phyloP scores from a whole-genome alignment of 2,113 vertebrate genomes.

The Pelusios castaneus region DNA sequence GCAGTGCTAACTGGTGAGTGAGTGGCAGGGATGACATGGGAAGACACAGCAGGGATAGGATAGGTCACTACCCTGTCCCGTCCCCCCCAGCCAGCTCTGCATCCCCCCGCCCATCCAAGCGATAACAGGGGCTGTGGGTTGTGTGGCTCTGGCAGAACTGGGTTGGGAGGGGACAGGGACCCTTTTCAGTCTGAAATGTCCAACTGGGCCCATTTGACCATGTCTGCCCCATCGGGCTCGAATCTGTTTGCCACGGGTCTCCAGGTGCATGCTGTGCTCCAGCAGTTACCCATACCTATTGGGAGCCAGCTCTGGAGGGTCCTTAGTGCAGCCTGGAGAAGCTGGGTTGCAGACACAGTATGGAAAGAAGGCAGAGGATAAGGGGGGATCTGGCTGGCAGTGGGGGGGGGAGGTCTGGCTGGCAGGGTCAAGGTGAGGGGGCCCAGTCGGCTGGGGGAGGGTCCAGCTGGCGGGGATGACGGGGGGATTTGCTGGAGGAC shows the following conservation, averaged over 20 bases:
- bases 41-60: too few species aligned
- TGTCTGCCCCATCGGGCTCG: too few species aligned
- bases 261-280: too few species aligned
- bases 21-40: rapidly evolving
- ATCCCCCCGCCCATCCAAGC: not conserved
- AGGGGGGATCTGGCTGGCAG: too few species aligned
- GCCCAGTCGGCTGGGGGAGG: not conserved
- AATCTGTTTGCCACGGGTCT: too few species aligned
- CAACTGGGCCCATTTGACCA: too few species aligned
- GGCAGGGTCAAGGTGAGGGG: not conserved
- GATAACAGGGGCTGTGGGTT: rapidly evolving
- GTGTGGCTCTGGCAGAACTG: not conserved
- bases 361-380: too few species aligned
- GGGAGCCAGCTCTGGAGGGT: not conserved
- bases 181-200: too few species aligned
- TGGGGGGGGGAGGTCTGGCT: not conserved
- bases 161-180: too few species aligned
- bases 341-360: not conserved
- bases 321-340: not conserved
- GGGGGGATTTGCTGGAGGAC: not conserved
- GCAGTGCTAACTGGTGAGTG: rapidly evolving
- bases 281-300: too few species aligned
- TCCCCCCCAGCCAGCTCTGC: not conserved
- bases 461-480: not conserved
- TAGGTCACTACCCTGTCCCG: too few species aligned